Base-by-base conservation (phyloP, 2,113 vertebrate species). In the Scomber colias region DNA sequence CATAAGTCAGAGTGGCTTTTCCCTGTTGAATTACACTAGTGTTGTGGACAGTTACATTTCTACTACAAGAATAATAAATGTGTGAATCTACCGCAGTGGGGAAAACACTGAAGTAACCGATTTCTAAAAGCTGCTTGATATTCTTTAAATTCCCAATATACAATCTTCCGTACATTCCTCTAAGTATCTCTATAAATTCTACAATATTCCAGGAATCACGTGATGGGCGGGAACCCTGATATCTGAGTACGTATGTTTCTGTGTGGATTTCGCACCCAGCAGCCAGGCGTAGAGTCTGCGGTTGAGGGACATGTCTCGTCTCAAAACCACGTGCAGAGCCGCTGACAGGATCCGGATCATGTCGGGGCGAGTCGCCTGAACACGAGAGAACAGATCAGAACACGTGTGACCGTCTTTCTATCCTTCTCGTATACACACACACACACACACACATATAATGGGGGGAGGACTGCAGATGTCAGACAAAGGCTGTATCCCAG, bases 251-350 rank as follows among this genome's bases (percentile, higher is more conserved):
- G 75, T 84, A 77, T 81, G 16, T 77, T 59, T 80, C 73, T 81
- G 55, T 77, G 64, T 78, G 66, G 53, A 16, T 75, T 75, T 70
- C 97, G 82, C 93, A 99, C 98, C 98, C 48, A 99, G 94, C 85
- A 99, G 96, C 98, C 98, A 99, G 0, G 98, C 98, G 87, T 99
- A 99, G 77, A 99, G 97, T 90, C 98, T 96, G 84, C 98, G 94
- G 92, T 99, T 99, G 80, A 99, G 94, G 3, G 98, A 99, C 98
- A 99, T 99, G 88, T 99, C 98, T 93, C 98, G 96, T 90, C 98
- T 97, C 79, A 99, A 93, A 24, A 99, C 98, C 21, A 99, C 98
- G 12, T 99, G 98, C 87, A 99, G 95, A n/a, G 97, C 97, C 86
- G 98, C 98, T 40, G 97, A 99, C 86, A 99, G 94, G 90, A 99